A percentile compares a stretch with the other conserved stretches of the same genome.
Evolutionary conservation across 2,797 vertebrate genomes (phyloP).

Genomic region (Paramormyrops hopkinsi): DNA sequence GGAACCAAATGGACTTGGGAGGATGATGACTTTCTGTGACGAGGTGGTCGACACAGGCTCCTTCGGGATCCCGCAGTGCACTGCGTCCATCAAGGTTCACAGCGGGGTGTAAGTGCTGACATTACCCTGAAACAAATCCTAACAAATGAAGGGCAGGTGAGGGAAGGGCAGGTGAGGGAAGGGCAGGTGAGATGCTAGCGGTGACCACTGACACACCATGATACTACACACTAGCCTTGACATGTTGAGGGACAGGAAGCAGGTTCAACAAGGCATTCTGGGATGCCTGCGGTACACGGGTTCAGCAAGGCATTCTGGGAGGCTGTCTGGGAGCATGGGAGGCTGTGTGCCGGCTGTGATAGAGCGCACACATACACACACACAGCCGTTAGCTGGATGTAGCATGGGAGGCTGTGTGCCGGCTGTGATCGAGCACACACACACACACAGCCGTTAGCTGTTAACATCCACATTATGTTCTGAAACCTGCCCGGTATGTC

Average conservation of each 20-base stretch:
- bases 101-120: constrained; percentile 81
- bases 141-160: neutral
- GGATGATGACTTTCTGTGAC: constrained; percentile 71
- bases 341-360: neutral
- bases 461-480: neutral
- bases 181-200: neutral
- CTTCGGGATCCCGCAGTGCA: constrained; percentile 74
- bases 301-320: neutral
- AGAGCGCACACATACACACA: too few relatives aligned
- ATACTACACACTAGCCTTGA: neutral
- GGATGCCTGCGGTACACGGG: neutral
- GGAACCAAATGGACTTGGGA: constrained; percentile 78
- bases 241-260: neutral
- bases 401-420: neutral
- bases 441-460: neutral
- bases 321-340: neutral
- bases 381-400: neutral
- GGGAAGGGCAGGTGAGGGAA: neutral
- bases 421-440: neutral
- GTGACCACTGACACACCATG: neutral
- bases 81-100: constrained; percentile 85
- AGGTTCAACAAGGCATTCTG: neutral
- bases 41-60: constrained; percentile 72
- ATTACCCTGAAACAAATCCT: neutral
- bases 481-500: neutral